phyloP scores from a whole-genome alignment of 2,113 vertebrate species.

The Peromyscus polionotus region DNA sequence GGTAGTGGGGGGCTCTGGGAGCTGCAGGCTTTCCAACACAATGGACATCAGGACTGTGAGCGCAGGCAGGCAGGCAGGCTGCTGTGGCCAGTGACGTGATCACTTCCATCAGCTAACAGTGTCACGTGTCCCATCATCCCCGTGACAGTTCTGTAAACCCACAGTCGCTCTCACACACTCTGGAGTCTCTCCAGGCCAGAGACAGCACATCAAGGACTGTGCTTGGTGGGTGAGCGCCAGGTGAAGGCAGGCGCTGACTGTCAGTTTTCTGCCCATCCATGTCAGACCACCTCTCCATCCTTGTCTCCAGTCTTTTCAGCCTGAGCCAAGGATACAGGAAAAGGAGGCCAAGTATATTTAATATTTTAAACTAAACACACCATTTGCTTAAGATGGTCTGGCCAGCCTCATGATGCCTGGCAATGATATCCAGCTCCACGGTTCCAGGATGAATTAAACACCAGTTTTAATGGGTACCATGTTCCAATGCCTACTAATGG shows the following conservation, averaged over 20 bases:
- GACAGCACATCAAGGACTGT: background rate
- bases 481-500: constrained; percentile 89
- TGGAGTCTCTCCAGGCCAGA: background rate
- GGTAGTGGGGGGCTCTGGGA: background rate
- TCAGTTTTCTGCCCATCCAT: background rate
- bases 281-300: constrained; percentile 51
- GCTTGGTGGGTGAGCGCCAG: background rate
- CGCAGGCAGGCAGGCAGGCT: background rate
- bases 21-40: background rate
- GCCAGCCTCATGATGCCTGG: constrained; percentile 84
- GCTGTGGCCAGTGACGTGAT: accelerated
- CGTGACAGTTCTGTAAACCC: background rate
- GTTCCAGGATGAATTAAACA: constrained; percentile 89
- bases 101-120: background rate
- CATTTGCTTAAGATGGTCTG: constrained; percentile 90
- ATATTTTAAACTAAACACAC: constrained; percentile 89
- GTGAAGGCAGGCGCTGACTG: background rate
- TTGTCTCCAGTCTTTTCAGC: constrained; percentile 52
- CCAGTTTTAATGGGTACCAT: constrained; percentile 87
- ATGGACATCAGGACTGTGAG: background rate
- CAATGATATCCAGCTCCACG: constrained; percentile 80
- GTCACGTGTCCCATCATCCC: background rate
- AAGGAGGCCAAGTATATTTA: constrained; percentile 85
- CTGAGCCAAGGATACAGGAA: constrained; percentile 74
- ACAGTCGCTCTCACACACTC: background rate